Percentiles rank a stretch among this genome's conserved stretches.
Evolutionary conservation across 2,888 invertebrate genomes (phyloP).

Genomic region (Pegoplata infirma): DNA sequence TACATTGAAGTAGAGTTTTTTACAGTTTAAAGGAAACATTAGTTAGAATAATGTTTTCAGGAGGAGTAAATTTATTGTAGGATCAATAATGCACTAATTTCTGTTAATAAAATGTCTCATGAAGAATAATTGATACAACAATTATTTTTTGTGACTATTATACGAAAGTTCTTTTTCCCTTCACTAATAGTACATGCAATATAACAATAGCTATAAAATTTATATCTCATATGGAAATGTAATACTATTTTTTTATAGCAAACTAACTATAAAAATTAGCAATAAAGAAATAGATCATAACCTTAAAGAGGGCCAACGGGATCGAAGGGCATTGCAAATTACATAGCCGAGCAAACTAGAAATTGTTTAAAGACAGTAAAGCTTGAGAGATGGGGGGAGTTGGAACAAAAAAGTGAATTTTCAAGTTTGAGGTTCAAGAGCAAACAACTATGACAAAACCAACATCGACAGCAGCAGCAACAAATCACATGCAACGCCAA

Average conservation of each 20-base stretch:
- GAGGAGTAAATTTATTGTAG: too few species aligned
- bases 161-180: background rate
- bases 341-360: background rate
- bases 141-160: too few species aligned
- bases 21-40: too few species aligned
- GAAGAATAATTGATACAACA: too few species aligned
- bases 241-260: slow-evolving; percentile 41
- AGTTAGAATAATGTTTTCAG: too few species aligned
- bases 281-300: slow-evolving; percentile 16
- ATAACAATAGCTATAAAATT: slow-evolving; percentile 5
- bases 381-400: background rate
- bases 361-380: background rate
- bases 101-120: too few species aligned
- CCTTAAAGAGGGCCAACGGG: background rate
- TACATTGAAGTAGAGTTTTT: too few species aligned
- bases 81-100: too few species aligned
- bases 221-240: slow-evolving; percentile 38
- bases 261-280: background rate
- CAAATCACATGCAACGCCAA: slow-evolving; percentile 56
- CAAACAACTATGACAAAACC: slow-evolving; percentile 19
- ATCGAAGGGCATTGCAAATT: background rate
- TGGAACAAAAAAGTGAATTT: slow-evolving; percentile 20
- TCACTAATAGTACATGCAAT: background rate
- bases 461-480: slow-evolving; percentile 9
- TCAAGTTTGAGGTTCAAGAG: slow-evolving; percentile 50